phyloP scores from a whole-genome alignment of 2,888 invertebrate species.

The Drosophila suboccidentalis region DNA sequence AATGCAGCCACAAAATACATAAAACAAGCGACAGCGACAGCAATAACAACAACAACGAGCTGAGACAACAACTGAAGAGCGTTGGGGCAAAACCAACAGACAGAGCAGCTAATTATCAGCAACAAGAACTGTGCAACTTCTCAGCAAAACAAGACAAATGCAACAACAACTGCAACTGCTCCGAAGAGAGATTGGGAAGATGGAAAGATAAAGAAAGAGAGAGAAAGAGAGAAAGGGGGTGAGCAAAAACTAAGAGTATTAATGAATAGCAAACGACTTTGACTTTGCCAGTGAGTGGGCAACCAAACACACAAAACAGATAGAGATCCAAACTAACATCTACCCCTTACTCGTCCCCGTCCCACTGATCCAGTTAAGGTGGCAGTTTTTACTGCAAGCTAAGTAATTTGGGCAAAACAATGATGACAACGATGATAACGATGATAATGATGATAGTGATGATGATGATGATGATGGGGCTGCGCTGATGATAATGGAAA shows the following conservation, averaged over 20 bases:
- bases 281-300: constrained; percentile 63
- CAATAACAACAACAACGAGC: constrained; percentile 30
- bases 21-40: constrained; percentile 70
- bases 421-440: constrained; percentile 17
- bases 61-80: constrained; percentile 55
- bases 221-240: not conserved
- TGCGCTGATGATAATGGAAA: constrained; percentile 74
- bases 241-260: constrained; percentile 77
- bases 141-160: constrained; percentile 42
- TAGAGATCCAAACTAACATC: constrained; percentile 14
- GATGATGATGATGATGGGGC: constrained; percentile 34
- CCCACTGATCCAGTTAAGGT: constrained; percentile 16
- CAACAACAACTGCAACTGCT: constrained; percentile 26
- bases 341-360: not conserved
- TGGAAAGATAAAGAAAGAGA: not conserved
- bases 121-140: constrained; percentile 66
- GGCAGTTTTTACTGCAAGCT: constrained; percentile 63
- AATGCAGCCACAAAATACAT: constrained; percentile 81
- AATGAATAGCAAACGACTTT: constrained; percentile 82
- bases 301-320: constrained; percentile 39
- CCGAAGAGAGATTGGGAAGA: not conserved
- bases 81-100: constrained; percentile 76
- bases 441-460: constrained; percentile 29
- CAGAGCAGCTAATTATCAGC: constrained; percentile 80
- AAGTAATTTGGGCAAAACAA: constrained; percentile 72